Conservation (phyloP, 2,888 invertebrate species). For the Acrocyrtus sp. region DNA sequence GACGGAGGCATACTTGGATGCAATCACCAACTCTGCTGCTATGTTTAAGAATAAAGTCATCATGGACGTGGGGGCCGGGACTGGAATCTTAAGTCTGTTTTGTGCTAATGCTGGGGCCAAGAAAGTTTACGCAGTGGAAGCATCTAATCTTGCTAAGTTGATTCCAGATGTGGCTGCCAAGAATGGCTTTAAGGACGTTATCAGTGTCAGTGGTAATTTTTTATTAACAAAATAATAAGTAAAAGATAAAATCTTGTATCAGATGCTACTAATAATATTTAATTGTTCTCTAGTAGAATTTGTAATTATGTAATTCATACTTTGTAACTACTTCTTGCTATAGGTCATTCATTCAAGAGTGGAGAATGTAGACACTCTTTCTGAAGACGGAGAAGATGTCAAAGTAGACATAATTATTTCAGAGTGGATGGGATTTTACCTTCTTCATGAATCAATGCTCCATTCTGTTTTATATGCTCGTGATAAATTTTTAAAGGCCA, state of each 20-base stretch:
- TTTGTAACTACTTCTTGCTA: too few relatives aligned
- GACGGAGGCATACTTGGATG: slow-evolving; percentile 81
- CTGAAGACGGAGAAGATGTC: slow-evolving; percentile 68
- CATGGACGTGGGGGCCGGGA: slow-evolving; percentile 87
- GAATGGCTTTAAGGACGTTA: slow-evolving; percentile 75
- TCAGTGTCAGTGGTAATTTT: slow-evolving; percentile 71
- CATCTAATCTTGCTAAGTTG: slow-evolving; percentile 76
- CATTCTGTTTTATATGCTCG: slow-evolving; percentile 87
- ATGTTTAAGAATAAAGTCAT: slow-evolving; percentile 82
- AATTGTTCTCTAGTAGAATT: not conserved
- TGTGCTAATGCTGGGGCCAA: slow-evolving; percentile 91
- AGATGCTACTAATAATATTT: too few relatives aligned
- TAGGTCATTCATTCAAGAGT: slow-evolving; percentile 79
- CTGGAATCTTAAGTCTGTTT: slow-evolving; percentile 88
- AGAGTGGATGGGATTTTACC: slow-evolving; percentile 98
- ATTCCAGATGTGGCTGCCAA: slow-evolving; percentile 76
- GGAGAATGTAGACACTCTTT: slow-evolving; percentile 74
- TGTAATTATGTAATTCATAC: not conserved
- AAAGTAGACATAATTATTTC: slow-evolving; percentile 91
- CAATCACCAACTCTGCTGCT: slow-evolving; percentile 75
- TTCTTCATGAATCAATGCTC: slow-evolving; percentile 95
- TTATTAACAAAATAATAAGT: too few relatives aligned
- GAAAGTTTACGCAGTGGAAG: slow-evolving; percentile 87
- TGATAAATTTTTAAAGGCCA: slow-evolving; percentile 80
- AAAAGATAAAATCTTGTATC: not conserved